Evolutionary conservation across 2,797 vertebrate species (phyloP), one percentile per base, ranked within the genome.

Genomic region (Danio jaintianensis): DNA sequence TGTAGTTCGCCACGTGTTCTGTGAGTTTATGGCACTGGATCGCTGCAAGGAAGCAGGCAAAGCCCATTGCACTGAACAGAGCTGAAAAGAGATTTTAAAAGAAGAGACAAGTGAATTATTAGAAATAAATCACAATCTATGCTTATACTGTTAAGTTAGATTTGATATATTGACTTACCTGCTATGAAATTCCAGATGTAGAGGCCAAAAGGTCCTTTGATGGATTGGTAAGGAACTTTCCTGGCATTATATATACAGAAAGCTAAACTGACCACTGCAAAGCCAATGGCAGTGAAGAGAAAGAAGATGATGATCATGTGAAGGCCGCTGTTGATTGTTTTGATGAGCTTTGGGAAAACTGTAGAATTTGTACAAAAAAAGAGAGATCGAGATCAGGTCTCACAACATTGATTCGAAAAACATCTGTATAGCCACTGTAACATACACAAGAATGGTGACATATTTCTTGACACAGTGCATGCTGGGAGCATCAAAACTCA

Each of bases 281-380:
- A 95, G 40, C 90, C 93, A 82, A 97, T 89, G 47, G 96, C 95
- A 79, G 92, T 85, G 82, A 96, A 90, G 83, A 98, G 92, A 88
- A 98, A 98, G 69, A 98, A 90, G 80, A 99, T 94, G 82, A 97
- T 93, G 84, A 91, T 93, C 90, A 96, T 69, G 3, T 99, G 98
- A 68, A 99, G 96, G 58, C 95, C 93, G 4, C 93, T 74, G 11
- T 97, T 97, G 86, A 99, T 75, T 15, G 93, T 95, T 83, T 89
- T 94, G 86, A 98, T 94, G 78, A 99, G 94, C 67, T 95, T 94
- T 3, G 98, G 97, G 83, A 99, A 99, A 92, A 99, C 97, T 99
- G 91, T 10, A 80, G 11, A 43, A 69, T 52, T 69, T 29, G 80
- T 10, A 20, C 16, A 9, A 76, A 18, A n/a, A 80, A 12, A 79